Percentiles rank a stretch among this genome's conserved stretches.
Conservation (phyloP, 1,140 invertebrate species). For the Ericerus pela region DNA sequence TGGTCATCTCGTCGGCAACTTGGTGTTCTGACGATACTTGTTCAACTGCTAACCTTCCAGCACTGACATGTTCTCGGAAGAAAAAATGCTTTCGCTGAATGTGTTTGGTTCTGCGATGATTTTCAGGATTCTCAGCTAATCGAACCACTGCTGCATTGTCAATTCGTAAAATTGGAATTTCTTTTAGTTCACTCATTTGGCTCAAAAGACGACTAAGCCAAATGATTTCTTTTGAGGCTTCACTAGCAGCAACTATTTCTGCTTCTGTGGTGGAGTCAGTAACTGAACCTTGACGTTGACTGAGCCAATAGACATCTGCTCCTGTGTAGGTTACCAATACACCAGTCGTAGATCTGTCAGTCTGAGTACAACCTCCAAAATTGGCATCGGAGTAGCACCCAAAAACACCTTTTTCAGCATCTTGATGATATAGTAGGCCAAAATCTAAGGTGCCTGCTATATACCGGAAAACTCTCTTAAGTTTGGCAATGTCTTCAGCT, state of each 20-base stretch:
- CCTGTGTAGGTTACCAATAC: constrained; percentile 19
- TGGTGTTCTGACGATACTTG: no score
- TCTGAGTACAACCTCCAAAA: constrained; percentile 20
- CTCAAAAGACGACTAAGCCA: no score
- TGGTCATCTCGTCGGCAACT: no score
- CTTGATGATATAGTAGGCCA: constrained; percentile 9
- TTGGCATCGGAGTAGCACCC: no score
- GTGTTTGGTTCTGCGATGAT: no score
- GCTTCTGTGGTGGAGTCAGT: constrained; percentile 24
- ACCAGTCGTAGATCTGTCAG: constrained; percentile 24
- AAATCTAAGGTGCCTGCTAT: constrained; percentile 21
- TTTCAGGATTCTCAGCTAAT: no score
- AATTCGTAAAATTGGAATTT: no score
- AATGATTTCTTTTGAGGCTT: constrained; percentile 28
- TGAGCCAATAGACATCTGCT: constrained; percentile 20
- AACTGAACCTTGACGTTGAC: constrained; percentile 20
- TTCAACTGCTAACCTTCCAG: no score
- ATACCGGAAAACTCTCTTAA: constrained; percentile 27
- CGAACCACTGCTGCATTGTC: no score
- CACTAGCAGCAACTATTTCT: constrained; percentile 24
- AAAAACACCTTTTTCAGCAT: neutral
- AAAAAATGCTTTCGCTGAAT: no score
- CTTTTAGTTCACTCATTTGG: no score
- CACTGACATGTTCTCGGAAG: no score
- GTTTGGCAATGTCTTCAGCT: constrained; percentile 21